Evolutionary conservation across 2,797 vertebrate genomes (phyloP).

Genomic region (Channa striata): DNA sequence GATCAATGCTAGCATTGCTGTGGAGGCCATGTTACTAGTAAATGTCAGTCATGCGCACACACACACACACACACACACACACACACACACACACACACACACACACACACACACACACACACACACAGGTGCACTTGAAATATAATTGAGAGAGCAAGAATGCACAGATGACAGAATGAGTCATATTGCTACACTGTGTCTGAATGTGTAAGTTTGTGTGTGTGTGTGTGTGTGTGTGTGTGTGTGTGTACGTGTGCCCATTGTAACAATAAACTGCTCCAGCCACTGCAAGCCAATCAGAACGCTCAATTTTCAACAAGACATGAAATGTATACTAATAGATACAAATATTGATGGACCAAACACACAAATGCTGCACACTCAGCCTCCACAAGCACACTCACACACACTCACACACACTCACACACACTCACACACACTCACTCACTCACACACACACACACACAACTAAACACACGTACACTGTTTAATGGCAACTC

Average conservation of each 20-base stretch:
- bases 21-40: slow-evolving; percentile 45
- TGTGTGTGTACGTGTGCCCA: slow-evolving; percentile 18
- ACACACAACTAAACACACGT: slow-evolving; percentile 1
- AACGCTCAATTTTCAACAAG: slow-evolving; percentile 37
- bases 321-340: slow-evolving; percentile 60
- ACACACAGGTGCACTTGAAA: slow-evolving; percentile 1
- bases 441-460: slow-evolving; percentile 14
- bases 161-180: slow-evolving; percentile 49
- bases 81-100: slow-evolving; percentile 3
- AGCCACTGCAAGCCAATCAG: slow-evolving; percentile 69
- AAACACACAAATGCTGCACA: background rate
- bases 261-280: slow-evolving; percentile 60
- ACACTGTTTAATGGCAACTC: slow-evolving; percentile 18
- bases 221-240: slow-evolving; percentile 29
- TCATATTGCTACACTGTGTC: slow-evolving; percentile 34
- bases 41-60: slow-evolving; percentile 13
- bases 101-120: too few species aligned
- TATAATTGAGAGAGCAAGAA: slow-evolving; percentile 26
- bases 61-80: slow-evolving; percentile 16
- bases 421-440: slow-evolving; percentile 4
- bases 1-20: slow-evolving; percentile 58
- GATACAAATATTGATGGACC: slow-evolving; percentile 19
- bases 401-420: slow-evolving; percentile 12
- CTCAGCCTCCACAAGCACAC: slow-evolving; percentile 1
- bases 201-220: slow-evolving; percentile 19